Percentiles rank a stretch among this genome's conserved stretches.
These are phyloP conservation scores for Eucriotettix oculatus DNA, from an alignment of 2,888 invertebrate species.

Conservation along the genomic window DNA sequence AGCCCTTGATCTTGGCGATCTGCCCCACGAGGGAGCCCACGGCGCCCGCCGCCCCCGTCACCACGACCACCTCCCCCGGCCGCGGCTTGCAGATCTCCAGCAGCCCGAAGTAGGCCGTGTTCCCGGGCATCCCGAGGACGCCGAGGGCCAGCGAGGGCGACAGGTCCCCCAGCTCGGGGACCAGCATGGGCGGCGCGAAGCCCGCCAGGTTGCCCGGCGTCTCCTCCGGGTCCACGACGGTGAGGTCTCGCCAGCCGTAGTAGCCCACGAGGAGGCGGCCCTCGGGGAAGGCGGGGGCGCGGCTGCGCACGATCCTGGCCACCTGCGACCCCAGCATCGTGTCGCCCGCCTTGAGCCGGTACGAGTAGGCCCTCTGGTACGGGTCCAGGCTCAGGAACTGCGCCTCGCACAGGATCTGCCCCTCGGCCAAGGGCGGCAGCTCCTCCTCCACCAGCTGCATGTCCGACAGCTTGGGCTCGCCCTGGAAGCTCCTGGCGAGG, in stretches of 20 bases:
- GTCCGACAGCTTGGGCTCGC: slow-evolving; percentile 24
- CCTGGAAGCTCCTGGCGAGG: slow-evolving; percentile 27
- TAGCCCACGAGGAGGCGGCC: slow-evolving; percentile 43
- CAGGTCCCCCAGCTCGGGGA: slow-evolving; percentile 20
- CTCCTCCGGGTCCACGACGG: slow-evolving; percentile 27
- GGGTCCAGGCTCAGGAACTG: slow-evolving; percentile 22
- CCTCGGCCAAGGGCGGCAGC: slow-evolving; percentile 22
- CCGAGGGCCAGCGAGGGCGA: slow-evolving; percentile 21
- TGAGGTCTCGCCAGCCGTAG: slow-evolving; percentile 52
- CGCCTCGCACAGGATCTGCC: slow-evolving; percentile 22
- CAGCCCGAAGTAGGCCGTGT: slow-evolving; percentile 59
- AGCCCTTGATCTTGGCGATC: slow-evolving; percentile 38
- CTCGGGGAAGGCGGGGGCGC: slow-evolving; percentile 42
- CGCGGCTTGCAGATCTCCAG: slow-evolving; percentile 53
- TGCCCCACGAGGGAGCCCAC: slow-evolving; percentile 30
- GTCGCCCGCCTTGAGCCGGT: neutral
- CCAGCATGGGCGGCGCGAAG: slow-evolving; percentile 4
- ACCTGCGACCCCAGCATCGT: neutral
- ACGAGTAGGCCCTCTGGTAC: slow-evolving; percentile 12
- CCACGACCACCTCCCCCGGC: slow-evolving; percentile 48
- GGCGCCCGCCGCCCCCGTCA: slow-evolving; percentile 28
- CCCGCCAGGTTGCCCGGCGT: neutral
- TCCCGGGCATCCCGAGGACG: slow-evolving; percentile 25
- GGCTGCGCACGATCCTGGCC: slow-evolving; percentile 33
- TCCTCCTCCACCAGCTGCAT: slow-evolving; percentile 27